phyloP scores from a whole-genome alignment of 1,140 invertebrate species.

The Drosophila dunni region DNA sequence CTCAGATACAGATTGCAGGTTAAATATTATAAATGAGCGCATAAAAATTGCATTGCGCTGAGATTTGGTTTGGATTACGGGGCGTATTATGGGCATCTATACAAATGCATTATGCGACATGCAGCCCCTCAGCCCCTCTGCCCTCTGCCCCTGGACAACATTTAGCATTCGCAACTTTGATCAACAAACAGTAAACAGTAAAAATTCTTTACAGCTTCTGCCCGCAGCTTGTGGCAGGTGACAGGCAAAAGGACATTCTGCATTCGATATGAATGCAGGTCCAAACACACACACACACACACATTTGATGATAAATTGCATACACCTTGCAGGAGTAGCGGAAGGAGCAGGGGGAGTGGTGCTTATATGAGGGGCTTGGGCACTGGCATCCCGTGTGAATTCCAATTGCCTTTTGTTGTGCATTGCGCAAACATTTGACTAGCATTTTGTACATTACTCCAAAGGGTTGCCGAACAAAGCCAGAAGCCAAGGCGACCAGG shows the following conservation, averaged over 20 bases:
- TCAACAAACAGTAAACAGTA: slow-evolving; percentile 33
- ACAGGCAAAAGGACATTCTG: slow-evolving; percentile 39
- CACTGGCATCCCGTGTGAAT: slow-evolving; percentile 21
- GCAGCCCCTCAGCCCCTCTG: neutral
- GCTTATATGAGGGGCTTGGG: neutral
- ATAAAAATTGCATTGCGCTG: slow-evolving; percentile 53
- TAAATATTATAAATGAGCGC: slow-evolving; percentile 63
- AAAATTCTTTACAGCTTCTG: slow-evolving; percentile 16
- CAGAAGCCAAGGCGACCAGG: slow-evolving; percentile 24
- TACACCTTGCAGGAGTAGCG: slow-evolving; percentile 14
- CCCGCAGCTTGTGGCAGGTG: slow-evolving; percentile 5
- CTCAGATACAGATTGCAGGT: slow-evolving; percentile 36
- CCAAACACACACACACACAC: neutral
- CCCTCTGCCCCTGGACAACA: neutral
- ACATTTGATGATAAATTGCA: slow-evolving; percentile 40
- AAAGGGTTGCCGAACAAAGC: neutral
- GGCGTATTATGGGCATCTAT: slow-evolving; percentile 59
- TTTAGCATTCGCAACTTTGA: slow-evolving; percentile 21
- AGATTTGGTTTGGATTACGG: slow-evolving; percentile 37
- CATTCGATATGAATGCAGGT: slow-evolving; percentile 37
- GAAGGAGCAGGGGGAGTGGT: neutral
- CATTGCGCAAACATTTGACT: slow-evolving; percentile 48
- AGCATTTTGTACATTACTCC: slow-evolving; percentile 14
- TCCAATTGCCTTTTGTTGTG: slow-evolving; percentile 45
- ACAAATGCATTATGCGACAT: slow-evolving; percentile 42